Evolutionary conservation across 1,140 invertebrate genomes (phyloP).

Genomic region (Pinna nobilis): DNA sequence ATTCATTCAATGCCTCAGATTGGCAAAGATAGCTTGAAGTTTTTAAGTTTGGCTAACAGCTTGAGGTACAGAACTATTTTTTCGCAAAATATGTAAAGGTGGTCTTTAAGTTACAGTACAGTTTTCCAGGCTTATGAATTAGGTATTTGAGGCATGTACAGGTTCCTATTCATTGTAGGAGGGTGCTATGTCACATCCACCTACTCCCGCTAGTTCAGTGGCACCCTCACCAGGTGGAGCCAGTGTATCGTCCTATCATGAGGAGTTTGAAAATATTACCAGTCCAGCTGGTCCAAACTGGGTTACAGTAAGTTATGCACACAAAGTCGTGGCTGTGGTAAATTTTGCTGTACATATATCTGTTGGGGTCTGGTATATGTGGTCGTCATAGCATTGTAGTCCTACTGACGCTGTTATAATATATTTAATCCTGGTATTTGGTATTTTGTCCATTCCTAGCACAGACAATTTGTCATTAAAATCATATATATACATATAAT

Average conservation of each 20-base stretch:
- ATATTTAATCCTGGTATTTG: no score
- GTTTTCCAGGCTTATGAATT: not conserved
- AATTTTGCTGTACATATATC: constrained; percentile 12
- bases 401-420: not conserved
- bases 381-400: constrained; percentile 2
- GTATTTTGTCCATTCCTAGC: no score
- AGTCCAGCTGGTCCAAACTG: constrained; percentile 78
- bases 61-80: no score
- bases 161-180: constrained; percentile 59
- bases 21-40: no score
- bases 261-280: constrained; percentile 91
- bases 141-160: not conserved
- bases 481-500: no score
- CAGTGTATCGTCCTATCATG: constrained; percentile 87
- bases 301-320: constrained; percentile 79
- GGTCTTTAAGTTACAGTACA: no score
- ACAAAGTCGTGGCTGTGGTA: constrained; percentile 10
- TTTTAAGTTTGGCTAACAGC: no score
- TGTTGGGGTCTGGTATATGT: constrained; percentile 12
- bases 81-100: no score
- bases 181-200: constrained; percentile 78
- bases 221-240: constrained; percentile 86
- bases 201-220: constrained; percentile 81
- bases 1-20: no score
- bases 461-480: no score